Conservation (phyloP, 2,113 vertebrate species). For the Antidorcas marsupialis region DNA sequence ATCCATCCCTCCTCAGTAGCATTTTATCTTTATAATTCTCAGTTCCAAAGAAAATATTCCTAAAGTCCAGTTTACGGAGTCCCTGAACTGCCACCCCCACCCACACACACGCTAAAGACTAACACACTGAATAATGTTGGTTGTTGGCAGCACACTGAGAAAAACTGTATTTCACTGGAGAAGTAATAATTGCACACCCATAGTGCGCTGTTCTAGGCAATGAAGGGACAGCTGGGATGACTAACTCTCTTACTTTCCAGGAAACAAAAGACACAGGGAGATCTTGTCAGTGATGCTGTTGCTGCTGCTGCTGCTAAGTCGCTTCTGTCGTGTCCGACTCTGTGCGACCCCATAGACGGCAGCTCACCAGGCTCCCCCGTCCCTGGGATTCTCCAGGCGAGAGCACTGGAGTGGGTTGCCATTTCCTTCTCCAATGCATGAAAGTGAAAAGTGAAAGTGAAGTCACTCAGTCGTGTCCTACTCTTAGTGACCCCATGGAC, state of each 20-base stretch:
- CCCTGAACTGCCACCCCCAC: not conserved
- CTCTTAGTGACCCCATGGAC: no score
- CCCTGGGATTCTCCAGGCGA: no score
- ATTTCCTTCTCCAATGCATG: no score
- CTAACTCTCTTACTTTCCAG: not conserved
- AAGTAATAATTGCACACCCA: not conserved
- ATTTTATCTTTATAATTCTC: conserved; percentile 17
- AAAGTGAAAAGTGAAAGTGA: no score
- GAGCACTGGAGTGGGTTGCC: no score
- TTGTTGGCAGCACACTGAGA: not conserved
- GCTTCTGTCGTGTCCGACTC: no score
- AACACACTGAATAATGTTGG: not conserved
- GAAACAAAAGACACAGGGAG: not conserved
- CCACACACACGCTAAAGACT: not conserved
- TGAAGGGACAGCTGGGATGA: not conserved
- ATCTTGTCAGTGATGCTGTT: not conserved
- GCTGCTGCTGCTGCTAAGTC: no score
- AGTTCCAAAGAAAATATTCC: conserved; percentile 10
- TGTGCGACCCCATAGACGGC: no score
- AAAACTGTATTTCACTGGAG: not conserved
- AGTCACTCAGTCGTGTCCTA: no score
- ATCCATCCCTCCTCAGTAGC: not conserved
- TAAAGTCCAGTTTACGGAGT: not conserved
- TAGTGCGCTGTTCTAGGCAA: not conserved
- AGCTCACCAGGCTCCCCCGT: no score